Base-by-base conservation (phyloP, 2,888 invertebrate species). In the Seira ritae region DNA sequence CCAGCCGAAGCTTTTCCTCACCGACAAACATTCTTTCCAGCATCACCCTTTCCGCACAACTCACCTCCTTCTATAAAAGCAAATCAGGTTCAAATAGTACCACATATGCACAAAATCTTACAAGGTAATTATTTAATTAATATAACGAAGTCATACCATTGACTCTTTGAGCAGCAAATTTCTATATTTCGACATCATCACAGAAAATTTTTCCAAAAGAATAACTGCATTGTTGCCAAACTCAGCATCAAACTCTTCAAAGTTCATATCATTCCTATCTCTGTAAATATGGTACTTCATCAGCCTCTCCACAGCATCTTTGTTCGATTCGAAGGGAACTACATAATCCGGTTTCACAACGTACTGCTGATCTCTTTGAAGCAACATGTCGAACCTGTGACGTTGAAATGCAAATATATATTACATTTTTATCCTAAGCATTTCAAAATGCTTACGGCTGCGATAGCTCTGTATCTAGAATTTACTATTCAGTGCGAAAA, bases 191-290 rank as follows among this genome's bases (percentile, higher is more conserved):
- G 87, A 74, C 46, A 88, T 78, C 89, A 89, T 89, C 70, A 85
- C 82, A 73, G 79, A 62, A 78, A 88, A 89, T 77, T 89, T 89
- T 69, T 88, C 86, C 12, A 88, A 42, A 19, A 89, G 80, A 62
- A 88, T 80, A 1, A 76, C 79, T n/a, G 89, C 86, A 20, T 88
- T 89, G 22, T 87, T 88, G 3, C 80, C 84, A 80, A 89, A 88
- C 65, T 87, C 88, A 1, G 83, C 70, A 79, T 89, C 89, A 86
- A 89, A 89, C 55, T 89, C 88, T 69, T 88, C 87, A 78, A 89
- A 88, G 67, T 86, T 81, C 86, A 88, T 87, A 24, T 88, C 87
- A 22, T 86, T 86, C 42, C 86, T 66, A 37, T 89, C 89, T 60
- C 87, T 78, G 17, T 84, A 85, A 68, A 89, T 85, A 69, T 89